A percentile compares a stretch with the other conserved stretches of the same genome.
Conservation (phyloP, 2,888 invertebrate species). For the Epinotia nisella region DNA sequence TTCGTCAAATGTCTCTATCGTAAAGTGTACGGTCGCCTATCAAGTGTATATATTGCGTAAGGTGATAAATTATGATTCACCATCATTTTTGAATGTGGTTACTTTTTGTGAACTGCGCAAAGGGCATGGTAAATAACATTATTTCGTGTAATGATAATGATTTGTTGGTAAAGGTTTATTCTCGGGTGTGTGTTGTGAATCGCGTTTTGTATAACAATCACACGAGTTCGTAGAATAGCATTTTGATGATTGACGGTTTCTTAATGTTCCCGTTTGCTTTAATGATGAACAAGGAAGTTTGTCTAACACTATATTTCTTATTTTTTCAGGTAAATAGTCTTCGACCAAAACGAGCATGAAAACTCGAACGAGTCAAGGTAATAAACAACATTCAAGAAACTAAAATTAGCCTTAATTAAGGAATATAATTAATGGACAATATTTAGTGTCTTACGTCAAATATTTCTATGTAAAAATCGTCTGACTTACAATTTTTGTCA, state of each 20-base stretch:
- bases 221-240: too few species aligned
- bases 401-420: neutral
- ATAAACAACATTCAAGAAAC: conserved; percentile 3
- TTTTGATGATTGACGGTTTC: too few species aligned
- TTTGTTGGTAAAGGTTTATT: neutral
- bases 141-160: neutral
- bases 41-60: conserved; percentile 34
- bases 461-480: neutral
- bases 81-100: conserved; percentile 29
- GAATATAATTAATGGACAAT: too few species aligned
- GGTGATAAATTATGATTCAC: conserved; percentile 36
- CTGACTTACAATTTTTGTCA: neutral
- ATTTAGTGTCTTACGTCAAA: neutral
- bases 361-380: conserved; percentile 22
- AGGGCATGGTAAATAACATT: conserved; percentile 14
- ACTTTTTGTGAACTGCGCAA: conserved; percentile 7
- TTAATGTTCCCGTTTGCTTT: neutral
- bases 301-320: conserved; percentile 23
- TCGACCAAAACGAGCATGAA: conserved; percentile 19
- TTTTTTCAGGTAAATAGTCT: conserved; percentile 36
- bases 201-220: neutral
- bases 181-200: neutral
- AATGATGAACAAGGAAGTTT: conserved; percentile 19
- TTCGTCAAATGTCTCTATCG: conserved; percentile 8
- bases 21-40: conserved; percentile 26